A percentile compares a stretch with the other conserved stretches of the same genome.
These are phyloP conservation scores for Centropus bengalensis DNA, from an alignment of 2,113 vertebrate genomes.

Conservation along the genomic window DNA sequence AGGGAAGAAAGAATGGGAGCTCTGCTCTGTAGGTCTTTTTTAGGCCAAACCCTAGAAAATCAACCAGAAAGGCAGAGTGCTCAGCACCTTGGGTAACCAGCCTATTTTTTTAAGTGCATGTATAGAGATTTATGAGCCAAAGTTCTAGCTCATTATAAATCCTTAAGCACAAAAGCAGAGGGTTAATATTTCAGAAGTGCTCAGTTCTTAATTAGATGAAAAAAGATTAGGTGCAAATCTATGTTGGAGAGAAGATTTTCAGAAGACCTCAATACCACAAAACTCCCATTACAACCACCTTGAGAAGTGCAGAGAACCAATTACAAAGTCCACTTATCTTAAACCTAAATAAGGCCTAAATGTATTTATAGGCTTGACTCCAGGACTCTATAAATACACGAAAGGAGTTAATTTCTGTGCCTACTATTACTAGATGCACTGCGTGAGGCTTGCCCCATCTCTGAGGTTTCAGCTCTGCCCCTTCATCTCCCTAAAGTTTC, in stretches of 20 bases:
- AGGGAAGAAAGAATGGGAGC: conserved; percentile 35
- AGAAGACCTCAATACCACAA: not conserved
- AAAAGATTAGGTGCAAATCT: conserved; percentile 15
- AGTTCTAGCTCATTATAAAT: conserved; percentile 43
- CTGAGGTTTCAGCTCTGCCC: not conserved
- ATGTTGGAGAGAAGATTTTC: not conserved
- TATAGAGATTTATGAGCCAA: conserved; percentile 41
- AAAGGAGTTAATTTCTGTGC: not conserved
- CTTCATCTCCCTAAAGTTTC: not conserved
- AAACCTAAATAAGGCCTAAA: not conserved
- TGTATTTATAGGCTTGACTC: not conserved
- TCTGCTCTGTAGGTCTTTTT: conserved; percentile 17
- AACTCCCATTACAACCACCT: not conserved
- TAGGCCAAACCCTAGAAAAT: conserved; percentile 46
- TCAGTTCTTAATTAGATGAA: not conserved
- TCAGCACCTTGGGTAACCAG: conserved; percentile 49
- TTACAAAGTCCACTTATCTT: not conserved
- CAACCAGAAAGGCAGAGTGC: not conserved
- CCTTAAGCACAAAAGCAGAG: not conserved
- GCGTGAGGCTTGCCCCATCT: not conserved
- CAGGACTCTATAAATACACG: not conserved
- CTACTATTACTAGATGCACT: not conserved
- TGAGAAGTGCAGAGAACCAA: not conserved
- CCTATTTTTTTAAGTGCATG: conserved; percentile 50
- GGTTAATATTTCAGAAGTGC: not conserved